phyloP scores from a whole-genome alignment of 23 tunicate genomes.

The Clavelina lepadiformis region DNA sequence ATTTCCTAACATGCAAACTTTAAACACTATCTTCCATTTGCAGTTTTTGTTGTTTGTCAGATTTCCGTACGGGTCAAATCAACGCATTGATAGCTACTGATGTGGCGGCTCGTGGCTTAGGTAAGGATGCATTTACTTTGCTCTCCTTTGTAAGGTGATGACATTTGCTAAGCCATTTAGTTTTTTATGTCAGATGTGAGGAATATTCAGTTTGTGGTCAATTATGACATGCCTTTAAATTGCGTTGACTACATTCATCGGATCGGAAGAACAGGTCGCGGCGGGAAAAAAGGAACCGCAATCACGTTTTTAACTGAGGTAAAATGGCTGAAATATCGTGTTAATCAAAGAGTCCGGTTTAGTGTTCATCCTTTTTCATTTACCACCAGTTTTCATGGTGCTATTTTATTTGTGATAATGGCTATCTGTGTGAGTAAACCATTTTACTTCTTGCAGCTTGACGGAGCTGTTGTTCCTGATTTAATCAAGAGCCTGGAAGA shows the following conservation, averaged over 20 bases:
- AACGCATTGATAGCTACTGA: slow-evolving; percentile 84
- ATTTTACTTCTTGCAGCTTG: slow-evolving; percentile 12
- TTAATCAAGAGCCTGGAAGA: slow-evolving; percentile 25
- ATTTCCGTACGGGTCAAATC: slow-evolving; percentile 29
- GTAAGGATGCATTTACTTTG: too few relatives aligned
- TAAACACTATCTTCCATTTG: too few relatives aligned
- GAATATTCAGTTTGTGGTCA: slow-evolving; percentile 77
- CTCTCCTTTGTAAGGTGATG: too few relatives aligned
- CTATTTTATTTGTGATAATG: too few relatives aligned
- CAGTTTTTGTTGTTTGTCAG: slow-evolving; percentile 21
- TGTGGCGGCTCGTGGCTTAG: slow-evolving; percentile 93
- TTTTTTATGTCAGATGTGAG: slow-evolving; percentile 33
- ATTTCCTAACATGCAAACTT: too few relatives aligned
- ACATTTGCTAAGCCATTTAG: too few relatives aligned
- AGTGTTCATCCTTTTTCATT: too few relatives aligned
- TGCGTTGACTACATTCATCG: slow-evolving; percentile 80
- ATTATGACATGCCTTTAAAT: slow-evolving; percentile 67
- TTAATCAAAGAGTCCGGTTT: neutral
- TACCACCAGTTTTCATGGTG: too few relatives aligned
- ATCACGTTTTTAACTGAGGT: slow-evolving; percentile 62
- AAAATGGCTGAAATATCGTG: neutral
- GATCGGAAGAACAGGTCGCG: slow-evolving; percentile 95
- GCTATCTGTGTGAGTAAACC: too few relatives aligned
- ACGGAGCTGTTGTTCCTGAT: slow-evolving; percentile 36
- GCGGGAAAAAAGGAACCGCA: slow-evolving; percentile 72